Percentiles rank a stretch among this genome's conserved stretches.
Conservation (phyloP, 2,797 vertebrate species). For the Hemibagrus guttatus region DNA sequence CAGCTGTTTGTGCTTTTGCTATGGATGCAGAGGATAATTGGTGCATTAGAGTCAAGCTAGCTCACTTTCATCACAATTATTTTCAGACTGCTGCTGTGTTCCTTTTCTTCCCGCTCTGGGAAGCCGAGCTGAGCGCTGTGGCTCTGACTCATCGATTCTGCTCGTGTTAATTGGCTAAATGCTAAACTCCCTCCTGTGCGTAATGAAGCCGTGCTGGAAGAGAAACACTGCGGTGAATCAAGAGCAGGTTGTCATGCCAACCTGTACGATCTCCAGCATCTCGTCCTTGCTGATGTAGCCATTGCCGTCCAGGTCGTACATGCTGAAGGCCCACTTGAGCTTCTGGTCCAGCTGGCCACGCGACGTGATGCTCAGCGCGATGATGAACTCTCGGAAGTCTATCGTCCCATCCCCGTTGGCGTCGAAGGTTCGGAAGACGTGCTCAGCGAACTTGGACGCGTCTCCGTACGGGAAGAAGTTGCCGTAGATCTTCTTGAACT, state of each 20-base stretch:
- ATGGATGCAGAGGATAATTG: constrained; percentile 24
- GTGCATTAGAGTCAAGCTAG: constrained; percentile 19
- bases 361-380: constrained; percentile 94
- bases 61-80: constrained; percentile 3
- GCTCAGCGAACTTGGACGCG: constrained; percentile 97
- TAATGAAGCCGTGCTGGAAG: background rate
- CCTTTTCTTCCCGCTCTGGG: background rate
- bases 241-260: constrained; percentile 57
- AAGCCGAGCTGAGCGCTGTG: background rate
- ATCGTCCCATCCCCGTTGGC: constrained; percentile 96
- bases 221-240: background rate
- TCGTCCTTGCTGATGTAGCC: constrained; percentile 98
- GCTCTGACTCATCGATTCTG: constrained; percentile 35
- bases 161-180: constrained; percentile 40
- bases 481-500: constrained; percentile 99
- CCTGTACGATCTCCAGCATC: constrained; percentile 99
- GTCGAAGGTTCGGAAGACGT: constrained; percentile 97
- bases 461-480: constrained; percentile 99
- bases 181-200: constrained; percentile 1
- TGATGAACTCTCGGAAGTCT: constrained; percentile 99
- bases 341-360: constrained; percentile 97
- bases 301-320: constrained; percentile 91
- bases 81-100: background rate
- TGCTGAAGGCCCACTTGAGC: constrained; percentile 99
- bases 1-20: constrained; percentile 12